phyloP scores from a whole-genome alignment of 2,113 vertebrate genomes.

The Tychaedon coryphoeus region DNA sequence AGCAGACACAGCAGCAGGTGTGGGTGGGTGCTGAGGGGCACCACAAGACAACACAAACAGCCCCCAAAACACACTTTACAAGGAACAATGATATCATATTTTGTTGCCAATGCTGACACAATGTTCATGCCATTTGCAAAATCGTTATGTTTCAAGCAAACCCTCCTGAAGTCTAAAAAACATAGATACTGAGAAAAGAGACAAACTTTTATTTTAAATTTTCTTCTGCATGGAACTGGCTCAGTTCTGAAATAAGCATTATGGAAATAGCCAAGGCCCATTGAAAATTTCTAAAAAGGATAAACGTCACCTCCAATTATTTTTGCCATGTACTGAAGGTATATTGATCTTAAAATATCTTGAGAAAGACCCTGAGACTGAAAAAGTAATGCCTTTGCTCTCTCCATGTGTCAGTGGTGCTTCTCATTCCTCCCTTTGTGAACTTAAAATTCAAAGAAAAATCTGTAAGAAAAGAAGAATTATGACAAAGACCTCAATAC shows the following conservation, averaged over 20 bases:
- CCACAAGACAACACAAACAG: not conserved
- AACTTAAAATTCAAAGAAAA: conserved; percentile 2
- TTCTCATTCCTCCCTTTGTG: not conserved
- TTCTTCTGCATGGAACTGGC: not conserved
- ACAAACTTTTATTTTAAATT: not conserved
- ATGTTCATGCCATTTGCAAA: not conserved
- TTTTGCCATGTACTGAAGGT: not conserved
- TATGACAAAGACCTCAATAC: not conserved
- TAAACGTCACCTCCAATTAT: not conserved
- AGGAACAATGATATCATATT: not conserved
- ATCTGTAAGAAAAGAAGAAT: not conserved
- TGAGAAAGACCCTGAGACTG: not conserved
- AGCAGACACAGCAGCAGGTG: not conserved
- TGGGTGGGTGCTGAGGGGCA: not conserved
- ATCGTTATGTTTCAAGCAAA: not conserved
- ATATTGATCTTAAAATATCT: conserved; percentile 26
- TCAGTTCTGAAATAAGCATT: not conserved
- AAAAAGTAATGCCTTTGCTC: not conserved
- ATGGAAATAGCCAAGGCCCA: not conserved
- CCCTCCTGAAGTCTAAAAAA: not conserved
- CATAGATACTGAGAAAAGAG: not conserved
- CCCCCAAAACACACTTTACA: not conserved
- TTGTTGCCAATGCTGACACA: not conserved
- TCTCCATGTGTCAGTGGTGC: not conserved
- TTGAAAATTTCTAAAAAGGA: not conserved